phyloP scores from a whole-genome alignment of 2,113 vertebrate genomes.

The Desmodus rotundus region DNA sequence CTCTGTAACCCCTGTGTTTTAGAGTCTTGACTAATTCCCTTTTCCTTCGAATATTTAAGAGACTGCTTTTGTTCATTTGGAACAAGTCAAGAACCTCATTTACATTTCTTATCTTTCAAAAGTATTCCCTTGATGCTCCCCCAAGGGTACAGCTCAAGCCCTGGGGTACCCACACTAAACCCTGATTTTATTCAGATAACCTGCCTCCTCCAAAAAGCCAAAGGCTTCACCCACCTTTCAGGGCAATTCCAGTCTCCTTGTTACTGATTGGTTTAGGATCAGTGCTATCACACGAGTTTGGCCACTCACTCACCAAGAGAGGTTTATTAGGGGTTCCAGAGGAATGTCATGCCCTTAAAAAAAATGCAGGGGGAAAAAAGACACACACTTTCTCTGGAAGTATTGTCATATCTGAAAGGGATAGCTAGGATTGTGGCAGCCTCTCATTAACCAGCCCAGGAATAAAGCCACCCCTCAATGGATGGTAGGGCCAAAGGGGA shows the following conservation, averaged over 20 bases:
- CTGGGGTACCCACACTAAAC: not conserved
- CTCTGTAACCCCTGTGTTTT: not conserved
- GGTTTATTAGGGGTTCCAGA: not conserved
- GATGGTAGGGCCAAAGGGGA: not conserved
- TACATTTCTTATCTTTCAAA: not conserved
- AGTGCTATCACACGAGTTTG: not conserved
- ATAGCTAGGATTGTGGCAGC: not conserved
- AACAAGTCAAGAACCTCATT: not conserved
- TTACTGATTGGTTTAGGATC: not conserved
- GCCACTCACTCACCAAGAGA: not conserved
- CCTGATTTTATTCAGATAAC: not conserved
- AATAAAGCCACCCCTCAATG: not conserved
- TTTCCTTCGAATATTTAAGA: not conserved
- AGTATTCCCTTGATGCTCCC: not conserved
- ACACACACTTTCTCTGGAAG: not conserved
- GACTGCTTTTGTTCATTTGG: not conserved
- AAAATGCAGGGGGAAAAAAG: not conserved
- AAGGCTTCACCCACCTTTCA: not conserved
- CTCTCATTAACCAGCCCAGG: not conserved
- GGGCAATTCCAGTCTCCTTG: not conserved
- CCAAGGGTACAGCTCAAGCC: not conserved
- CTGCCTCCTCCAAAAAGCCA: not conserved
- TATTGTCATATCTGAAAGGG: not conserved
- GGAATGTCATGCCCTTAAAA: not conserved
- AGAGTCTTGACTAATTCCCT: not conserved